Conservation (phyloP, 2,888 invertebrate genomes). For the Eurytoma adleriae region DNA sequence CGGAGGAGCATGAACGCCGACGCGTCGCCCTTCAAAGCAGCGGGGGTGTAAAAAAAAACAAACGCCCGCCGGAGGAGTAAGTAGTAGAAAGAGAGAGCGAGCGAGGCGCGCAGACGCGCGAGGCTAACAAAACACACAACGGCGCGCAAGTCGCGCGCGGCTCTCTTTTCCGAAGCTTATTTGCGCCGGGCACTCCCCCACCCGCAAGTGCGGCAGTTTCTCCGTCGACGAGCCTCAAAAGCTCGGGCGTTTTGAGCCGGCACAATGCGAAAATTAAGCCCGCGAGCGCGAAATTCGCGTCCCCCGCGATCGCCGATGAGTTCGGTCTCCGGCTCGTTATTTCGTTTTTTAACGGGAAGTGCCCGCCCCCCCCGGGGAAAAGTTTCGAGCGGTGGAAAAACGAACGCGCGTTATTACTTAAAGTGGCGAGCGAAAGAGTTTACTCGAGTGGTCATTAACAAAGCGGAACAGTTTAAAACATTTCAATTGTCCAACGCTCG, state of each 20-base stretch:
- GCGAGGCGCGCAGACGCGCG: not conserved
- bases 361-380: no score
- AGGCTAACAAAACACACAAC: no score
- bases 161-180: slow-evolving; percentile 43
- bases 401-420: not conserved
- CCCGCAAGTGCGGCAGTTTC: no score
- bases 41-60: not conserved
- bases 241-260: slow-evolving; percentile 37
- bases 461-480: not conserved
- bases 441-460: not conserved
- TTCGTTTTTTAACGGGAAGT: no score
- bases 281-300: slow-evolving; percentile 34
- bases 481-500: not conserved
- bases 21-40: slow-evolving; percentile 23
- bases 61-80: not conserved
- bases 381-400: not conserved
- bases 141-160: slow-evolving; percentile 14
- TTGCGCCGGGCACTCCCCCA: slow-evolving; percentile 17
- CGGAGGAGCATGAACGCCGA: slow-evolving; percentile 29
- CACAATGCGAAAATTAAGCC: slow-evolving; percentile 43
- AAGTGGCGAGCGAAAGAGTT: not conserved
- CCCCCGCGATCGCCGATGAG: not conserved
- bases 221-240: slow-evolving; percentile 44
- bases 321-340: no score
- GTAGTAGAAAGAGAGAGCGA: not conserved